phyloP scores from a whole-genome alignment of 2,113 vertebrate species.

The Rynchops niger region DNA sequence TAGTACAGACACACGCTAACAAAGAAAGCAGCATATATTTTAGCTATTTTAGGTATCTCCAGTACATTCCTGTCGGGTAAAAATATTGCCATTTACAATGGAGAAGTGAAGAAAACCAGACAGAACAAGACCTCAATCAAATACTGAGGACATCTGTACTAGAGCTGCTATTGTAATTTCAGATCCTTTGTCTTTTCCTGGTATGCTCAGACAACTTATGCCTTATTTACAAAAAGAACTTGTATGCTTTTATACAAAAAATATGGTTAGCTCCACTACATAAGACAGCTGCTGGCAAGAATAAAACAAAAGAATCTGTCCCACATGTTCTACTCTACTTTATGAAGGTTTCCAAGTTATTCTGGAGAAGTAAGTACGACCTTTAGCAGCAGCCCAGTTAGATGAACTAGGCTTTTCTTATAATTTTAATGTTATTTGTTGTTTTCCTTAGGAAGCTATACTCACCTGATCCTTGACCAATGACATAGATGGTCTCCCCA shows the following conservation, averaged over 20 bases:
- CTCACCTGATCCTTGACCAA: conserved; percentile 97
- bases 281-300: not conserved
- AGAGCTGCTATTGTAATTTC: not conserved
- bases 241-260: not conserved
- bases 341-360: not conserved
- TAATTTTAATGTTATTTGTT: not conserved
- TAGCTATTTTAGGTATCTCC: not conserved
- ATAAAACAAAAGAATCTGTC: not conserved
- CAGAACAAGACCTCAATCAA: not conserved
- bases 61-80: not conserved
- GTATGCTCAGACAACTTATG: not conserved
- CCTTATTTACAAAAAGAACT: not conserved
- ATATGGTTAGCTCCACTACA: not conserved
- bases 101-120: not conserved
- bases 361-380: not conserved
- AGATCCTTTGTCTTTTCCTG: not conserved
- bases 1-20: not conserved
- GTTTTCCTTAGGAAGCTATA: conserved; percentile 38
- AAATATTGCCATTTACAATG: not conserved
- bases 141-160: fast-evolving
- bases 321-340: not conserved
- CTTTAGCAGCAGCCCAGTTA: not conserved
- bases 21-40: not conserved
- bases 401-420: not conserved
- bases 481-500: conserved; percentile 97